Evolutionary conservation across 2,888 invertebrate species (phyloP).

Genomic region (Hermaeophaga mercurialis): DNA sequence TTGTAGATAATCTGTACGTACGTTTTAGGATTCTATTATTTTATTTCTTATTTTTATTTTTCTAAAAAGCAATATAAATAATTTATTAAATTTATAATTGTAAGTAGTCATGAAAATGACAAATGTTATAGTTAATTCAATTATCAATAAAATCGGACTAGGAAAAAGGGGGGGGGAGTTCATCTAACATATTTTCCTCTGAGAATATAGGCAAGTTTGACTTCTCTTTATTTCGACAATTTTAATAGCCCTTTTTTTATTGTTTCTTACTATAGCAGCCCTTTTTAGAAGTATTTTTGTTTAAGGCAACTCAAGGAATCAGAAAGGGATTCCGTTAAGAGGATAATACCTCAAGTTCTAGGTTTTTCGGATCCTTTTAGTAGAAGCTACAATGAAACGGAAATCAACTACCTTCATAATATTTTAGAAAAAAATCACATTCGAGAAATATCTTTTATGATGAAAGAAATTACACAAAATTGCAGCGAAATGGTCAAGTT

Average conservation of each 20-base stretch:
- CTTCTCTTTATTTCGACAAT: too few species aligned
- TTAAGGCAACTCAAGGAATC: conserved; percentile 42
- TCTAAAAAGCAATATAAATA: not conserved
- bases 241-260: too few species aligned
- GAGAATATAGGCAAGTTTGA: too few species aligned
- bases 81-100: not conserved
- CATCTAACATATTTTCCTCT: too few species aligned
- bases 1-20: conserved; percentile 42
- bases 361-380: conserved; percentile 40
- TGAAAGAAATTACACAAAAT: conserved; percentile 42
- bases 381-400: conserved; percentile 35
- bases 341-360: conserved; percentile 43
- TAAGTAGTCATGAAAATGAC: too few species aligned
- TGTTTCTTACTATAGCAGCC: too few species aligned
- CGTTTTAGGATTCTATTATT: not conserved
- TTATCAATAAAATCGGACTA: too few species aligned
- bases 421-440: conserved; percentile 46
- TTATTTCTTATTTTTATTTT: too few species aligned
- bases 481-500: conserved; percentile 51
- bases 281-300: too few species aligned
- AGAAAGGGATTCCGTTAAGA: conserved; percentile 35
- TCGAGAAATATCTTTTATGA: conserved; percentile 36
- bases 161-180: too few species aligned
- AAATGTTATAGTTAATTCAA: too few species aligned
- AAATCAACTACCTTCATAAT: conserved; percentile 41